Conservation (phyloP, 2,113 vertebrate genomes). For the Papio anubis region DNA sequence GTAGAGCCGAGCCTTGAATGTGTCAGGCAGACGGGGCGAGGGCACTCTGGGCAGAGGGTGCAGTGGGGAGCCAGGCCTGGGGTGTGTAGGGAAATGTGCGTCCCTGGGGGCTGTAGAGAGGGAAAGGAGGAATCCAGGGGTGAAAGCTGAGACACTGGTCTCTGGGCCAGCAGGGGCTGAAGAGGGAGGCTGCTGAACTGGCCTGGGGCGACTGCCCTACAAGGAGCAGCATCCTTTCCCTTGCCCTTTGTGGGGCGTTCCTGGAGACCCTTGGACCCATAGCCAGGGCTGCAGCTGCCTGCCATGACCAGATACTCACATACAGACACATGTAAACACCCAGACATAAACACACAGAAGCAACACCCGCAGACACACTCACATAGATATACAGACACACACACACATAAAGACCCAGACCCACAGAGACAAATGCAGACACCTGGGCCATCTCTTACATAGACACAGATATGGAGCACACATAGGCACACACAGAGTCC, state of each 20-base stretch:
- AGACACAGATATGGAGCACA: not conserved
- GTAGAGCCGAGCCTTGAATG: not conserved
- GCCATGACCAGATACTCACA: not conserved
- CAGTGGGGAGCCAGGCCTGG: not conserved
- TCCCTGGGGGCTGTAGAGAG: not conserved
- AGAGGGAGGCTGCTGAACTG: too few species aligned
- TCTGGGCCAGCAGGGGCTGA: not conserved
- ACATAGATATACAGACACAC: not conserved
- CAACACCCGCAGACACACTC: not conserved
- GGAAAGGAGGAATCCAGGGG: not conserved
- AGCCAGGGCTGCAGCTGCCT: not conserved
- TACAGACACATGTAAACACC: not conserved
- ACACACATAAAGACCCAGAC: not conserved
- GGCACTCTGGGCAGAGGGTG: not conserved
- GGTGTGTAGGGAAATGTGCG: not conserved
- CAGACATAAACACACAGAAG: not conserved
- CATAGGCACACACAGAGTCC: not conserved
- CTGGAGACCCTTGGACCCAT: not conserved
- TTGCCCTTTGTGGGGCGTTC: not conserved
- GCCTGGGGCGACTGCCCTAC: accelerated
- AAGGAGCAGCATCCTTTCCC: not conserved
- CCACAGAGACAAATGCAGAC: not conserved
- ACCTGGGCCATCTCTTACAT: not conserved
- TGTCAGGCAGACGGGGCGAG: not conserved
- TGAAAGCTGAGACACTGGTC: not conserved